Evolutionary conservation across 2,888 invertebrate genomes (phyloP).

Genomic region (Carterocephalus palaemon): DNA sequence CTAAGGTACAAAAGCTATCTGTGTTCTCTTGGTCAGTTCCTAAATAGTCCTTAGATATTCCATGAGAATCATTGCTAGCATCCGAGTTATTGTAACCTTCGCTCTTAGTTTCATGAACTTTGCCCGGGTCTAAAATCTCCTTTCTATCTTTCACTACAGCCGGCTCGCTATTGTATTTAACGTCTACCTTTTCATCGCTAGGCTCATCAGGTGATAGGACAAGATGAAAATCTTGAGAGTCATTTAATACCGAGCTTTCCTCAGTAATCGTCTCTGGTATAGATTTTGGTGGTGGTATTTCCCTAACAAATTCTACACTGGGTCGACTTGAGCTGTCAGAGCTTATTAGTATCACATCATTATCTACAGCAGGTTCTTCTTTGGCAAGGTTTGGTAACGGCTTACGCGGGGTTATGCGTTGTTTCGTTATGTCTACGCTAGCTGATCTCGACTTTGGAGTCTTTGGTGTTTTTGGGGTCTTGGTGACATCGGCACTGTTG

Average conservation of each 20-base stretch:
- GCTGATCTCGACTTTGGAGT: slow-evolving; percentile 60
- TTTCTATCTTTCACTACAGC: slow-evolving; percentile 48
- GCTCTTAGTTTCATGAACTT: slow-evolving; percentile 48
- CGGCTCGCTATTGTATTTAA: slow-evolving; percentile 53
- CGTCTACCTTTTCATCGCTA: slow-evolving; percentile 33
- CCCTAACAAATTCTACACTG: slow-evolving; percentile 51
- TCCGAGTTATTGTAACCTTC: slow-evolving; percentile 58
- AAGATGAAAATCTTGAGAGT: slow-evolving; percentile 67
- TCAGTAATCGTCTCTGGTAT: slow-evolving; percentile 52
- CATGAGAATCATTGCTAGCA: slow-evolving; percentile 46
- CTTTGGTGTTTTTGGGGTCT: slow-evolving; percentile 55
- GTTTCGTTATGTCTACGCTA: slow-evolving; percentile 58
- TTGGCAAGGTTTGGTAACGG: slow-evolving; percentile 37
- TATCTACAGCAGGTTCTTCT: slow-evolving; percentile 32
- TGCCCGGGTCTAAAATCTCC: slow-evolving; percentile 48
- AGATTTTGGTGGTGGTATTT: slow-evolving; percentile 44
- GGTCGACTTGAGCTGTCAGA: slow-evolving; percentile 45
- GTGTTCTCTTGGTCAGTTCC: slow-evolving; percentile 69
- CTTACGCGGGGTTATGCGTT: slow-evolving; percentile 49
- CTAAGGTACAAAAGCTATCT: slow-evolving; percentile 61
- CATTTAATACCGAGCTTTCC: slow-evolving; percentile 55
- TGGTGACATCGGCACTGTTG: slow-evolving; percentile 56
- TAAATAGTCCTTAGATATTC: slow-evolving; percentile 43
- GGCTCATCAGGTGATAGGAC: slow-evolving; percentile 53
- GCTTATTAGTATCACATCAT: slow-evolving; percentile 31